Evolutionary conservation across 2,113 vertebrate species (phyloP).

Genomic region (Oreotragus oreotragus): DNA sequence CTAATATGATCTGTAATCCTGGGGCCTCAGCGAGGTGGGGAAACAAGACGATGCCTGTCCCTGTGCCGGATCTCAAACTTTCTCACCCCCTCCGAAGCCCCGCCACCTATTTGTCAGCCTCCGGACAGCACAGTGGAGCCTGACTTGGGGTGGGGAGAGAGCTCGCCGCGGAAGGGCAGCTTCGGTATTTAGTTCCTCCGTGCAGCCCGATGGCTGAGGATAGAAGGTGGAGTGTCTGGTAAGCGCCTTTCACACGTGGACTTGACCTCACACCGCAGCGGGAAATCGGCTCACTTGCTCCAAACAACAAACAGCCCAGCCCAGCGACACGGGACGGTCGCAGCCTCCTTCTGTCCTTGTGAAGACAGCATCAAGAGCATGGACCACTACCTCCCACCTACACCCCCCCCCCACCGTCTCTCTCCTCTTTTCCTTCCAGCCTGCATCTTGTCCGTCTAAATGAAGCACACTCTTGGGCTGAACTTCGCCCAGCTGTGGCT

Average conservation of each 20-base stretch:
- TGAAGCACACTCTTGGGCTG: conserved; percentile 29
- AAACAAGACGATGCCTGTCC: conserved; percentile 10
- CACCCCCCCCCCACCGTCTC: too few relatives aligned
- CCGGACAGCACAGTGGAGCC: neutral
- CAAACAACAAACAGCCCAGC: neutral
- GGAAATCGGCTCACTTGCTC: neutral
- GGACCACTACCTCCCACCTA: neutral
- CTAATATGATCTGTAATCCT: conserved; percentile 45
- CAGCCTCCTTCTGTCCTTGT: neutral
- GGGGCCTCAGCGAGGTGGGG: neutral
- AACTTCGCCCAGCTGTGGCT: conserved; percentile 58
- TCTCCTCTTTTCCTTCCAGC: neutral
- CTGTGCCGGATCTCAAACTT: neutral
- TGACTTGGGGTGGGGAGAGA: neutral
- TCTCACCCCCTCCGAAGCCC: neutral
- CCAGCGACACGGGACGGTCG: neutral
- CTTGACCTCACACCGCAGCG: neutral
- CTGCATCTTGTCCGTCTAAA: neutral
- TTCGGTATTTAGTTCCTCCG: neutral
- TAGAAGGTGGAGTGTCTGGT: neutral
- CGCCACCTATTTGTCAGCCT: neutral
- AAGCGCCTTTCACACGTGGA: neutral
- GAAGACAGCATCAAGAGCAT: neutral
- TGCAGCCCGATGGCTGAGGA: neutral
- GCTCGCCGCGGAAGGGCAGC: neutral